phyloP scores from a whole-genome alignment of 2,888 invertebrate species.

The Holacanthella duospinosa region DNA sequence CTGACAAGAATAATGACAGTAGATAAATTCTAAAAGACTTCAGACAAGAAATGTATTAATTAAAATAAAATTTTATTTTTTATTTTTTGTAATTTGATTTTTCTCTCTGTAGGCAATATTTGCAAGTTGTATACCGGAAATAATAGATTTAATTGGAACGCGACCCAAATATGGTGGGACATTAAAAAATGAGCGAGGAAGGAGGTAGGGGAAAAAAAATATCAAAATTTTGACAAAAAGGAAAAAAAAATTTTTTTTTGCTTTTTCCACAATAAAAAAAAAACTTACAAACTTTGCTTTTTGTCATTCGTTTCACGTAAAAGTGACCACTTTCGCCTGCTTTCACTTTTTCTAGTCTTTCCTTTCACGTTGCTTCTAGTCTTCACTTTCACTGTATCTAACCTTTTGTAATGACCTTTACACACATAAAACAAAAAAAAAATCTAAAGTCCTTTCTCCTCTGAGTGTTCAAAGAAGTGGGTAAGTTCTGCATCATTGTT shows the following conservation, averaged over 20 bases:
- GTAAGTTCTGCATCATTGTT: too few relatives aligned
- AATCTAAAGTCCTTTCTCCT: too few relatives aligned
- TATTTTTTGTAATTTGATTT: conserved; percentile 6
- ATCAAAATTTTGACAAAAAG: too few relatives aligned
- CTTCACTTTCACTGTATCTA: too few relatives aligned
- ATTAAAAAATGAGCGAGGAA: conserved; percentile 99
- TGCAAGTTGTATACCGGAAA: conserved; percentile 99
- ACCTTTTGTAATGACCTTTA: too few relatives aligned
- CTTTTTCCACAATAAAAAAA: neutral
- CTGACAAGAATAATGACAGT: neutral
- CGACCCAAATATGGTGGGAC: conserved; percentile 99
- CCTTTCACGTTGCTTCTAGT: too few relatives aligned
- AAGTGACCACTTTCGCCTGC: too few relatives aligned
- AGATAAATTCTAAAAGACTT: neutral
- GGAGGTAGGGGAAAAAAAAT: conserved; percentile 66
- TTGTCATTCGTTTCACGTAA: too few relatives aligned
- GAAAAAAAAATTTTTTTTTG: neutral
- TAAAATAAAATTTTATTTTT: neutral
- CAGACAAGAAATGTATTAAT: neutral
- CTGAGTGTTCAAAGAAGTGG: too few relatives aligned
- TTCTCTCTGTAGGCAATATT: conserved; percentile 79
- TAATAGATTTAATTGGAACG: conserved; percentile 99
- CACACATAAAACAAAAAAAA: too few relatives aligned
- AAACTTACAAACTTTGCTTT: too few relatives aligned
- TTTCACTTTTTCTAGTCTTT: too few relatives aligned